A percentile compares a stretch with the other conserved stretches of the same genome.
Conservation (phyloP, 2,113 vertebrate species). For the Crocuta crocuta region DNA sequence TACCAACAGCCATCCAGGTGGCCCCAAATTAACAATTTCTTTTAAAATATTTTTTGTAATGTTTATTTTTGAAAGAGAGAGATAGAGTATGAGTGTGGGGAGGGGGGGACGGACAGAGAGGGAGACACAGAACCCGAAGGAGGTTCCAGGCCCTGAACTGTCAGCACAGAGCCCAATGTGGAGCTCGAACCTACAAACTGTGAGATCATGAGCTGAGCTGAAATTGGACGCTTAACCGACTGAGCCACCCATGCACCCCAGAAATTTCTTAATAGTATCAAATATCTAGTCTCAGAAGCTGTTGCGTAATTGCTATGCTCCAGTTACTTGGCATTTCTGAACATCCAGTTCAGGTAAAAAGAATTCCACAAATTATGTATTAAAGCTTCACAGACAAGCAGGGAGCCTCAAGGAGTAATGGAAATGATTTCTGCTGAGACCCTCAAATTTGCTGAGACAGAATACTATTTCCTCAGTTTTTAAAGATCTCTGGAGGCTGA, state of each 20-base stretch:
- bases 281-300: not conserved
- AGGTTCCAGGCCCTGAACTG: no score
- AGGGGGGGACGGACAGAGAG: no score
- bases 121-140: no score
- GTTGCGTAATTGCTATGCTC: not conserved
- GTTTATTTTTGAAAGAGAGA: no score
- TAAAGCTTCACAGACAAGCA: not conserved
- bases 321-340: not conserved
- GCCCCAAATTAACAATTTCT: no score
- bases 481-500: not conserved
- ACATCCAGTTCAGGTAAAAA: not conserved
- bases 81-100: no score
- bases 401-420: not conserved
- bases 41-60: no score
- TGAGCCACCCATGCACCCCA: not conserved
- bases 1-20: not conserved
- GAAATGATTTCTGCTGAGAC: constrained; percentile 17
- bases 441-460: not conserved
- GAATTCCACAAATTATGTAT: not conserved
- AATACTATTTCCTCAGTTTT: not conserved
- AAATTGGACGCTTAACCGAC: not conserved
- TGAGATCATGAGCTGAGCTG: no score
- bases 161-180: no score
- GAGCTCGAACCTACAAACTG: no score
- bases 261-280: not conserved